Conservation (phyloP, 2,888 invertebrate species). For the Nebria brevicollis region DNA sequence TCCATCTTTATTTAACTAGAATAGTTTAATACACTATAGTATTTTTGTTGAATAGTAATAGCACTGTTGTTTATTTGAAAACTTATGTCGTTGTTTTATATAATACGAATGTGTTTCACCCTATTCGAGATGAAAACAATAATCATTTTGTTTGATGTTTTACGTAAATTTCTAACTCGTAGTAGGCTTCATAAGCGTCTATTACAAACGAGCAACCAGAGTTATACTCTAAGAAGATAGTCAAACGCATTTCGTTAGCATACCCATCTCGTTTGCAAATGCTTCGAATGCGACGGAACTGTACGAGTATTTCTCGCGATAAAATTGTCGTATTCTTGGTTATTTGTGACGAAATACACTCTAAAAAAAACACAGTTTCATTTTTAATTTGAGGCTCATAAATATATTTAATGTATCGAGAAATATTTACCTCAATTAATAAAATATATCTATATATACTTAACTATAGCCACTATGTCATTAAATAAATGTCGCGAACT, state of each 20-base stretch:
- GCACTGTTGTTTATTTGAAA: neutral
- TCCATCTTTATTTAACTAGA: too few relatives aligned
- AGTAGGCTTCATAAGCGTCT: neutral
- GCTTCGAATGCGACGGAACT: neutral
- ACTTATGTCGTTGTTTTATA: neutral
- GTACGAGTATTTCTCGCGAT: constrained; percentile 5
- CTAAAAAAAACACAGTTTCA: neutral
- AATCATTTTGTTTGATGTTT: neutral
- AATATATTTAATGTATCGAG: too few relatives aligned
- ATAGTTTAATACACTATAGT: too few relatives aligned
- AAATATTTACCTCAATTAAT: too few relatives aligned
- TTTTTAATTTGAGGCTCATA: neutral
- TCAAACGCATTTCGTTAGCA: constrained; percentile 28
- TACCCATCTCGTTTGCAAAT: constrained; percentile 26
- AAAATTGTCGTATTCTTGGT: constrained; percentile 32
- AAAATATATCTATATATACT: too few relatives aligned
- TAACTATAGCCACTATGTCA: too few relatives aligned
- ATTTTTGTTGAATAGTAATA: neutral
- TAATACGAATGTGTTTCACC: neutral
- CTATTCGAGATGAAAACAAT: neutral
- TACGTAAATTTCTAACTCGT: neutral
- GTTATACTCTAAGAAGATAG: neutral
- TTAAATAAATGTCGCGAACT: too few relatives aligned
- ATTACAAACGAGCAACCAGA: neutral
- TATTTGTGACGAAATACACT: neutral